Conservation (phyloP, 2,113 vertebrate genomes). For the Oryzias woworae region DNA sequence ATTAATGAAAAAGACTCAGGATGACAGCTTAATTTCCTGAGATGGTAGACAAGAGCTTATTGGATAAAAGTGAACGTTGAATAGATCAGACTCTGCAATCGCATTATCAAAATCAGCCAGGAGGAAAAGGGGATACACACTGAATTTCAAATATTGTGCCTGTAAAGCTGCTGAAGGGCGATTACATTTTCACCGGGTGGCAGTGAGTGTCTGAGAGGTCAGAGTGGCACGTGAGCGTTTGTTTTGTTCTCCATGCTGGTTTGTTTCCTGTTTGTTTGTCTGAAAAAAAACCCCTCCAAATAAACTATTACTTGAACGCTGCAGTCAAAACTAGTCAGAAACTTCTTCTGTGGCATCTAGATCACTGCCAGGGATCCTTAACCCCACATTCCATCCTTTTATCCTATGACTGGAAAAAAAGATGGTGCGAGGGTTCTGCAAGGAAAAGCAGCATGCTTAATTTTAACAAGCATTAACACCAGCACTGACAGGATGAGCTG, state of each 20-base stretch:
- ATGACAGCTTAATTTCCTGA: constrained; percentile 79
- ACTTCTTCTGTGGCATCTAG: not conserved
- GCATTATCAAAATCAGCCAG: constrained; percentile 62
- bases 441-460: constrained; percentile 18
- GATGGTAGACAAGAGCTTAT: constrained; percentile 72
- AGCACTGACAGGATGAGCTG: constrained; percentile 55
- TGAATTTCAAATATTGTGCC: constrained; percentile 65
- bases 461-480: constrained; percentile 53
- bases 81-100: constrained; percentile 46
- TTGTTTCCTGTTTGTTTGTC: constrained; percentile 16
- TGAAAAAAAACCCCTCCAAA: constrained; percentile 4
- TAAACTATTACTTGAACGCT: constrained; percentile 9
- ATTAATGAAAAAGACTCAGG: constrained; percentile 71
- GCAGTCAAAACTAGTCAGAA: not conserved
- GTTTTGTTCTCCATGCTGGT: constrained; percentile 1
- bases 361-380: constrained; percentile 31
- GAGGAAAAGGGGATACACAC: constrained; percentile 53
- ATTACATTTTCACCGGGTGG: constrained; percentile 41
- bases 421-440: constrained; percentile 4
- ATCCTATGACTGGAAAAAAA: constrained; percentile 28
- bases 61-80: constrained; percentile 67
- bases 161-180: constrained; percentile 35
- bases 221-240: constrained; percentile 12
- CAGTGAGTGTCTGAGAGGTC: constrained; percentile 21
- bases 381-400: constrained; percentile 21